These are phyloP conservation scores for Trididemnum miniatum DNA, from an alignment of 23 tunicate genomes.

Conservation along the genomic window DNA sequence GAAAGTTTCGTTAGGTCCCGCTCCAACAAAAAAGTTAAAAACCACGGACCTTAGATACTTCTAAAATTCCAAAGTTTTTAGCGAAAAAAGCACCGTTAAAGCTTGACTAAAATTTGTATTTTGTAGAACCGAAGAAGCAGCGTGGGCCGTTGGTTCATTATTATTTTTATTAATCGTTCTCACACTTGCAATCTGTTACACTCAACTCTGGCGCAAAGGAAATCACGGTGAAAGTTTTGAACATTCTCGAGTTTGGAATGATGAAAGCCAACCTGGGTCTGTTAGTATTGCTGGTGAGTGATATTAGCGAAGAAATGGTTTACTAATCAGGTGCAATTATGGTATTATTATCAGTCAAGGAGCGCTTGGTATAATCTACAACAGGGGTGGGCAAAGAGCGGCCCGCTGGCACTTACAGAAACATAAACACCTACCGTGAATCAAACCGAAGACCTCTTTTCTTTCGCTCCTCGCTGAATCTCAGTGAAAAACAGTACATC, in stretches of 20 bases:
- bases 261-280: slow-evolving; percentile 22
- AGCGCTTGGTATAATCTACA: too few relatives aligned
- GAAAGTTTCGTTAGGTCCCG: too few relatives aligned
- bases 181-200: slow-evolving; percentile 30
- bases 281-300: slow-evolving; percentile 19
- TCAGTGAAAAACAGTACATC: too few relatives aligned
- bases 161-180: slow-evolving; percentile 2
- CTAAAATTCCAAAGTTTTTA: too few relatives aligned
- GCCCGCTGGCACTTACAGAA: too few relatives aligned
- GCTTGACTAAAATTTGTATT: background rate
- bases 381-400: too few relatives aligned
- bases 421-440: too few relatives aligned
- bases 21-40: too few relatives aligned
- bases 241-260: slow-evolving; percentile 19
- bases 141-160: slow-evolving; percentile 52
- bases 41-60: too few relatives aligned
- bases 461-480: too few relatives aligned
- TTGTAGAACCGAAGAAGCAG: slow-evolving; percentile 26
- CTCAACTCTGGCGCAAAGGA: slow-evolving; percentile 33
- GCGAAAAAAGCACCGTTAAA: too few relatives aligned
- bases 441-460: too few relatives aligned
- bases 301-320: background rate
- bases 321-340: background rate
- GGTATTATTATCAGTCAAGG: background rate
- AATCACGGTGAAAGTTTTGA: slow-evolving; percentile 36